Evolutionary conservation across 2,797 vertebrate species (phyloP).

Genomic region (Limosa lapponica): DNA sequence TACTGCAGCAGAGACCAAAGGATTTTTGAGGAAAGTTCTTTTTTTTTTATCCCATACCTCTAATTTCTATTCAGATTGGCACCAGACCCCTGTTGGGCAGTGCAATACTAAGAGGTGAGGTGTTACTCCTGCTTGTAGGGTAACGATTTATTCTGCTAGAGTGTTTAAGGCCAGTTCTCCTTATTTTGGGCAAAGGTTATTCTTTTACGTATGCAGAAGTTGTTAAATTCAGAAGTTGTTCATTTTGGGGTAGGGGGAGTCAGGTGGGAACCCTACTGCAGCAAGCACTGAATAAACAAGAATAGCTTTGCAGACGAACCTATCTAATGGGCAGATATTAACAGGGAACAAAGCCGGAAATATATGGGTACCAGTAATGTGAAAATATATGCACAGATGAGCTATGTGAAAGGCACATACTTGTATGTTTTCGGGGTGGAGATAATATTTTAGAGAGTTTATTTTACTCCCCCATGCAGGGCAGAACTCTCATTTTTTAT

Average conservation of each 20-base stretch:
- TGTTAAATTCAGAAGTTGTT: background rate
- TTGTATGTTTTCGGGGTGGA: background rate
- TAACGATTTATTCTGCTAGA: background rate
- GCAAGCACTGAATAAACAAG: background rate
- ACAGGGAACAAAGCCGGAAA: background rate
- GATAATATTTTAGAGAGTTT: background rate
- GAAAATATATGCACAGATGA: background rate
- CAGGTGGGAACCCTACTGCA: background rate
- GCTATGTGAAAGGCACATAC: background rate
- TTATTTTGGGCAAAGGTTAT: background rate
- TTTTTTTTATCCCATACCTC: accelerated
- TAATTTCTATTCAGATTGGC: background rate
- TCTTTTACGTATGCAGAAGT: background rate
- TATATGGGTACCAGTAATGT: background rate
- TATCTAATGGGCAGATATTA: background rate
- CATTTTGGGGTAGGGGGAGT: background rate
- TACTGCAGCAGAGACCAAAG: background rate
- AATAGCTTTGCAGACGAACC: background rate
- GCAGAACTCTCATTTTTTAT: background rate
- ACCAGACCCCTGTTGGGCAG: background rate
- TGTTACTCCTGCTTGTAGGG: background rate
- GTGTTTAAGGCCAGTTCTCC: background rate
- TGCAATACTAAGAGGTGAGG: background rate
- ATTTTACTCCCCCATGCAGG: background rate
- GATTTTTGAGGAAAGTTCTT: background rate